Base-by-base conservation (phyloP, 2,113 vertebrate species). In the Tragelaphus strepsiceros region DNA sequence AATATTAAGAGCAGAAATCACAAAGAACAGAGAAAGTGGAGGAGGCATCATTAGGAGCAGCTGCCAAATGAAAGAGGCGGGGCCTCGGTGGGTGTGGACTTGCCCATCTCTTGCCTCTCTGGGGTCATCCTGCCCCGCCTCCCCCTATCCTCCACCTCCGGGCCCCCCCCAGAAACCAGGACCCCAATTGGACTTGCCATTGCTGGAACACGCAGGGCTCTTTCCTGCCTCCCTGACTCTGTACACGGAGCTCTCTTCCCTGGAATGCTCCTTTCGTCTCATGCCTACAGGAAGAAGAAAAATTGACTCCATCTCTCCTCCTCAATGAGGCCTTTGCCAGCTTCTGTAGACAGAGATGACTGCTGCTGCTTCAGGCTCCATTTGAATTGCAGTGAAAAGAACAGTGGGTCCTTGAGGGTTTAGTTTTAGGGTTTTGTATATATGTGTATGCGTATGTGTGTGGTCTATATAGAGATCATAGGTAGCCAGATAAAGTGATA, bases 91-190 rank as follows among this genome's bases (percentile, higher is more conserved):
- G 2, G 7, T 3, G 26, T 5, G 3, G 8, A 6, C 19, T 10
- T 58, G 17, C n/a, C 81, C 13, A 32, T 24, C 2, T 4, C 3
- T 3, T 58, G 58, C 19, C 59, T 86, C 46, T 80, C 62, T 6
- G 8, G 22, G 4, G 24, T 51, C 17, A 53, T 77, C 39, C 22
- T 74, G 9, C 67, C 67, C 19, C 19, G 0, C 19, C 5, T 39
- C 5, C 54, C 35, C 43, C 21, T 16, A 39, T n/a, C 26, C 2
- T 21, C 13, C 4, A 2, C 16, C 17, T 53, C 14, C 1, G 0
- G 0, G 2, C 5, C 0, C 3, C 39, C 51, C 7, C 21, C 2
- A 39, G 6, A 74, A 62, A 58, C 11, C 2, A 14, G 39, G 35
- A 6, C 28, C 15, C 13, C 26, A 30, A 2, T 3, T 16, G 16